Conservation (phyloP, 2,888 invertebrate species). For the Spodoptera littoralis region DNA sequence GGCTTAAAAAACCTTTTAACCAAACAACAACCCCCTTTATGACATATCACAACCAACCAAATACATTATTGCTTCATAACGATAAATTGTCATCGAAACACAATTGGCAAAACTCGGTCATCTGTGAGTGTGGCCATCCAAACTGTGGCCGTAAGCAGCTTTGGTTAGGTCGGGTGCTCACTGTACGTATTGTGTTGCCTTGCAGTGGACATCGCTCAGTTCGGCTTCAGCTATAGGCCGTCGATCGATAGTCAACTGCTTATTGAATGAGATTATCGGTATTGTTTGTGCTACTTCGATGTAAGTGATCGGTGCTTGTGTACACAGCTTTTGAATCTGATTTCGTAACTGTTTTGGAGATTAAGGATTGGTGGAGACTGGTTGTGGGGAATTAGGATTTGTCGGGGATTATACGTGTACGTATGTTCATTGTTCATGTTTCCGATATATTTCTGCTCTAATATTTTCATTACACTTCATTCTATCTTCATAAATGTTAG, state of each 20-base stretch:
- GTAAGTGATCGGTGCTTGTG: slow-evolving; percentile 42
- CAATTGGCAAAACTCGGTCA: slow-evolving; percentile 29
- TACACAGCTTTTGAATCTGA: slow-evolving; percentile 33
- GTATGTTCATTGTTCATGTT: too few relatives aligned
- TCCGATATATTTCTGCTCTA: too few relatives aligned
- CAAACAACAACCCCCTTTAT: not conserved
- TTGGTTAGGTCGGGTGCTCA: slow-evolving; percentile 75
- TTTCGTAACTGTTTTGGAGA: slow-evolving; percentile 7
- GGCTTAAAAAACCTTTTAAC: not conserved
- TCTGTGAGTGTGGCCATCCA: slow-evolving; percentile 32
- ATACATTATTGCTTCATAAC: slow-evolving; percentile 1
- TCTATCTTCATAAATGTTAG: too few relatives aligned
- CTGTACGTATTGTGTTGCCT: slow-evolving; percentile 57
- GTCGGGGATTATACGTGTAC: too few relatives aligned
- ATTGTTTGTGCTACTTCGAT: slow-evolving; percentile 50
- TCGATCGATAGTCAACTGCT: slow-evolving; percentile 49
- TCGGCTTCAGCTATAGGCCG: slow-evolving; percentile 33
- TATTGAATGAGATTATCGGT: slow-evolving; percentile 53
- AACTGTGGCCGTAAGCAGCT: slow-evolving; percentile 68
- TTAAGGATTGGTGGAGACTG: not conserved
- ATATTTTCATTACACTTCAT: too few relatives aligned
- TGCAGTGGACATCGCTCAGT: slow-evolving; percentile 54
- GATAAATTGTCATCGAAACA: not conserved
- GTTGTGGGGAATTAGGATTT: not conserved
- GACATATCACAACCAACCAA: not conserved